Base-by-base conservation (phyloP, 2,797 vertebrate genomes). In the Characodon lateralis region DNA sequence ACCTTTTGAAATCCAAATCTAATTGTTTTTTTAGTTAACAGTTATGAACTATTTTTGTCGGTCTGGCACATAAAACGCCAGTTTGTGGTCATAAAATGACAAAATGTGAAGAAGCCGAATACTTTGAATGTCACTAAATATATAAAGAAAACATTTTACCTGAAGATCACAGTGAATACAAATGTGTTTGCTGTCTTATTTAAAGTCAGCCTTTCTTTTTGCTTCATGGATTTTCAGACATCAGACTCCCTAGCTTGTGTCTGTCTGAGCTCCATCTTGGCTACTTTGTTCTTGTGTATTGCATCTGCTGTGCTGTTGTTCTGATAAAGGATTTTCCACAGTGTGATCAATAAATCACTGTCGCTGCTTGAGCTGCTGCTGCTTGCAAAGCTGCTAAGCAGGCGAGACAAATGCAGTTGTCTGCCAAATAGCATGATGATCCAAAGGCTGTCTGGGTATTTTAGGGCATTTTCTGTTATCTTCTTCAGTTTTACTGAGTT, bases 321-420 rank as follows among this genome's bases (percentile, higher is more conserved):
- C 77, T 82, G 84, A 89, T 92, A 82, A 89, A 86, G 87, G 85
- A 90, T 89, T 89, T 90, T 87, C 78, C 83, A 79, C 74, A 59
- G 73, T 71, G 35, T 16, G 63, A 87, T 92, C 89, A 73, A 90
- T 91, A 89, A 89, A 91, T 87, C 85, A 85, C 83, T 78, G 31
- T 58, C 16, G 28, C 35, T 59, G 78, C 78, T 61, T 66, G 35
- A 24, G 53, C 83, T 77, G 35, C 79, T 73, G 78, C 85, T 26
- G 10, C 81, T 76, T 72, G 69, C 61, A 51, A 78, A 80, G 80
- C 71, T 74, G 86, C 87, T 88, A 90, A 88, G 88, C 85, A 85
- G 76, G 80, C 85, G 73, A 88, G 85, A 91, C 87, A 83, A 88
- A 92, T 85, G 79, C 74, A 81, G 72, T 85, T 88, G 53, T 85